A percentile compares a stretch with the other conserved stretches of the same genome.
These are phyloP conservation scores for Drosophila birchii DNA, from an alignment of 2,888 invertebrate genomes.

Conservation along the genomic window DNA sequence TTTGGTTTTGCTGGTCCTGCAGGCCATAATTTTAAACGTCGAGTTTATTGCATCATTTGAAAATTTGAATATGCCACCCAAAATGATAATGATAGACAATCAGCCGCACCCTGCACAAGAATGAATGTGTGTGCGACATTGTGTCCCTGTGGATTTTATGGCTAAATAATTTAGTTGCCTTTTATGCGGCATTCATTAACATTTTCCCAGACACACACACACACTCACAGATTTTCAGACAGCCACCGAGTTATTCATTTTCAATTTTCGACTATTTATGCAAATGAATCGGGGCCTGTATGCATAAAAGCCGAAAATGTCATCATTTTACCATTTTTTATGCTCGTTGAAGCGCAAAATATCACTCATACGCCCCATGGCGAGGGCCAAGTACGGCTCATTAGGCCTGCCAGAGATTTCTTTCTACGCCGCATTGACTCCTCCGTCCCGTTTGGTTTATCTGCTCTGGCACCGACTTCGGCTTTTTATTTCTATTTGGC, in stretches of 20 bases:
- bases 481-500: constrained; percentile 31
- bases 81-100: constrained; percentile 52
- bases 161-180: constrained; percentile 60
- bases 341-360: constrained; percentile 67
- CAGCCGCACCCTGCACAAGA: constrained; percentile 35
- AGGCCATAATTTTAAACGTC: constrained; percentile 48
- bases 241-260: constrained; percentile 63
- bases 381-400: constrained; percentile 65
- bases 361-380: constrained; percentile 77
- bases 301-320: constrained; percentile 78
- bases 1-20: constrained; percentile 52
- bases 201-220: constrained; percentile 55
- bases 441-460: constrained; percentile 27
- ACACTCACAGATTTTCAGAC: neutral
- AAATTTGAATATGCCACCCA: constrained; percentile 55
- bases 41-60: constrained; percentile 73
- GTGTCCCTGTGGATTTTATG: constrained; percentile 55
- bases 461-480: constrained; percentile 31
- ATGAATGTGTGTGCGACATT: neutral
- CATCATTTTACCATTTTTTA: constrained; percentile 59
- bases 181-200: constrained; percentile 62
- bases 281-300: constrained; percentile 65
- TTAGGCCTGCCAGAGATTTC: constrained; percentile 58
- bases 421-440: constrained; percentile 36
- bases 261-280: constrained; percentile 80